Evolutionary conservation across 2,797 vertebrate species (phyloP), one percentile per base, ranked within the genome.

Genomic region (Myiotriccus ornatus): DNA sequence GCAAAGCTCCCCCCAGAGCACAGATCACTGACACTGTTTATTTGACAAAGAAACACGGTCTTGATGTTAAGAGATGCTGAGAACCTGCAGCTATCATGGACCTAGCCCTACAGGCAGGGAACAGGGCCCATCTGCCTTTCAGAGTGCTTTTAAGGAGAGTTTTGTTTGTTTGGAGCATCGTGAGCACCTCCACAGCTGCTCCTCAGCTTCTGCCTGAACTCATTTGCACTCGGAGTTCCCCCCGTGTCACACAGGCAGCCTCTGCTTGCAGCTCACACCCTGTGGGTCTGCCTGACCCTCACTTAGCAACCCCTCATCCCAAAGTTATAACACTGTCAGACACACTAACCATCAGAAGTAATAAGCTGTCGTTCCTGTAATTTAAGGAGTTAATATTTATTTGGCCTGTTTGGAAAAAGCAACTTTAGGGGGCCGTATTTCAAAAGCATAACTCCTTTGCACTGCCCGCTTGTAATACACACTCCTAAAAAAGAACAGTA

Each of bases 311-410:
- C 55, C 84, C 64, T 65, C 89, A 57, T 24, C 21, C 80, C 86
- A 60, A 93, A 91, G 90, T 78, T 63, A 77, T 41, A 89, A 15
- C 60, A 68, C 88, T 94, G 88, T 92, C 94, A 39, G 37, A 57
- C 78, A 69, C 91, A 44, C 35, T 53, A 68, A 52, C 59, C 71
- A 41, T 83, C 90, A 71, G 62, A 87, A 84, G 65, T 62, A 84
- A 67, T 88, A 91, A 93, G 91, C 94, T 97, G 90, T 88, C 49
- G 0, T 80, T 93, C 64, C 53, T 53, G 89, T 74, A 65, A 79
- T 89, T 91, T 67, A 85, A 84, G 69, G 65, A 85, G 64, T 73
- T 90, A 39, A 56, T 93, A 82, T 88, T 91, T 84, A 82, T 86
- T 91, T 84, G 70, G 24, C 47, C 75, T 70, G n/a, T 64, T 90